Evolutionary conservation across 2,113 vertebrate species (phyloP).

Genomic region (Oncorhynchus keta): DNA sequence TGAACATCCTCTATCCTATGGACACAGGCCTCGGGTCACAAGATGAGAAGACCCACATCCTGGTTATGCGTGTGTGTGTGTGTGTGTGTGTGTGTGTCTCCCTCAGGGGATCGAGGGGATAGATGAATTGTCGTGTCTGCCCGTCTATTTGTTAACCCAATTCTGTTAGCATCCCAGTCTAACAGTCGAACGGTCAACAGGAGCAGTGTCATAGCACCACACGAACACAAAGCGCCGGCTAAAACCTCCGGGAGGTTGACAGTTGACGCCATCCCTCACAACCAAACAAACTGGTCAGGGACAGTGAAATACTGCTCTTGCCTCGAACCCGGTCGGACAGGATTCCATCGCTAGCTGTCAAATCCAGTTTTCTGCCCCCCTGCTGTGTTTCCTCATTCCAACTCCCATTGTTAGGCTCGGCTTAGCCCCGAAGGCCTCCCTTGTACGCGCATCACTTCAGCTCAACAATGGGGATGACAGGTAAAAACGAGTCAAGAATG

Average conservation of each 20-base stretch:
- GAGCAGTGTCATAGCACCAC: not conserved
- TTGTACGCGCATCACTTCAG: conserved; percentile 22
- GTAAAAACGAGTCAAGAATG: conserved; percentile 48
- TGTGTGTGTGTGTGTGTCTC: conserved; percentile 5
- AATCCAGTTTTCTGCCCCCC: conserved; percentile 18
- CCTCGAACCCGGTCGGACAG: conserved; percentile 27
- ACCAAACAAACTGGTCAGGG: conserved; percentile 16
- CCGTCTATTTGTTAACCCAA: not conserved
- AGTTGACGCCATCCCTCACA: not conserved
- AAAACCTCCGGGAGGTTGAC: not conserved
- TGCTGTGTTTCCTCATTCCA: conserved; percentile 72
- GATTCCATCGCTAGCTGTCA: conserved; percentile 50
- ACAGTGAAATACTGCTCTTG: not conserved
- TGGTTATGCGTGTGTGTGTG: conserved; percentile 43
- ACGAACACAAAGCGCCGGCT: not conserved
- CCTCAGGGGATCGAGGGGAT: not conserved
- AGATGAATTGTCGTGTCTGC: conserved; percentile 23
- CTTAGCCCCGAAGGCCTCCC: conserved; percentile 30
- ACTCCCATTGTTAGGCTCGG: conserved; percentile 33
- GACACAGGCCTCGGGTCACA: conserved; percentile 53
- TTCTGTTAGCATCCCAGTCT: not conserved
- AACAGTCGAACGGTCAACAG: conserved; percentile 1
- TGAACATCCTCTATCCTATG: conserved; percentile 76
- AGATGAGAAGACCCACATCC: conserved; percentile 67
- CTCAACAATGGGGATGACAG: conserved; percentile 55